Evolutionary conservation across 1,140 invertebrate species (phyloP).

Genomic region (Dreissena rostriformis): DNA sequence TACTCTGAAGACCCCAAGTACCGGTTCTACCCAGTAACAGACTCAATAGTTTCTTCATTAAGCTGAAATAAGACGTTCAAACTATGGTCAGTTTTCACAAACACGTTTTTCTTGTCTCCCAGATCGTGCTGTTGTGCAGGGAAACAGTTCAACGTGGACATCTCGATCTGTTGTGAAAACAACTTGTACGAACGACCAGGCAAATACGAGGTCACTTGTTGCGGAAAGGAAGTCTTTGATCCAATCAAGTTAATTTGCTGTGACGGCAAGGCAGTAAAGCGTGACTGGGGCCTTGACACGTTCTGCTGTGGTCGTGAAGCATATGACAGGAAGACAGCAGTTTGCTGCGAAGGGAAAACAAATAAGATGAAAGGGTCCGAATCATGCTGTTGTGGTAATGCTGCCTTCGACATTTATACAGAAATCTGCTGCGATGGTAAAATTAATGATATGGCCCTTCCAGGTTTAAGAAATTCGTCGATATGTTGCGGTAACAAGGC

Average conservation of each 20-base stretch:
- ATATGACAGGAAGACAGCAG: constrained; percentile 24
- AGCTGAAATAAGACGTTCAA: too few species aligned
- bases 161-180: constrained; percentile 40
- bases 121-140: constrained; percentile 50
- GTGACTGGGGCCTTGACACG: constrained; percentile 31
- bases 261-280: constrained; percentile 19
- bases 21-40: too few species aligned
- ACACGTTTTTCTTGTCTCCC: background rate
- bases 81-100: too few species aligned
- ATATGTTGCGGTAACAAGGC: constrained; percentile 39
- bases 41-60: too few species aligned
- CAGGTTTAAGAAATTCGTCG: constrained; percentile 17
- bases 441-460: constrained; percentile 6
- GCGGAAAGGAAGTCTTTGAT: constrained; percentile 29
- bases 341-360: constrained; percentile 38
- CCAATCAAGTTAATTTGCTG: constrained; percentile 39
- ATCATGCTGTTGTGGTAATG: constrained; percentile 33
- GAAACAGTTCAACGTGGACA: constrained; percentile 36
- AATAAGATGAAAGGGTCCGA: constrained; percentile 25
- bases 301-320: constrained; percentile 19
- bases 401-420: constrained; percentile 16
- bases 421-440: constrained; percentile 46
- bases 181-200: constrained; percentile 20
- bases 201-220: constrained; percentile 30
- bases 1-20: too few species aligned